Evolutionary conservation across 1,140 invertebrate species (phyloP).

Genomic region (Heterodera carotae): DNA sequence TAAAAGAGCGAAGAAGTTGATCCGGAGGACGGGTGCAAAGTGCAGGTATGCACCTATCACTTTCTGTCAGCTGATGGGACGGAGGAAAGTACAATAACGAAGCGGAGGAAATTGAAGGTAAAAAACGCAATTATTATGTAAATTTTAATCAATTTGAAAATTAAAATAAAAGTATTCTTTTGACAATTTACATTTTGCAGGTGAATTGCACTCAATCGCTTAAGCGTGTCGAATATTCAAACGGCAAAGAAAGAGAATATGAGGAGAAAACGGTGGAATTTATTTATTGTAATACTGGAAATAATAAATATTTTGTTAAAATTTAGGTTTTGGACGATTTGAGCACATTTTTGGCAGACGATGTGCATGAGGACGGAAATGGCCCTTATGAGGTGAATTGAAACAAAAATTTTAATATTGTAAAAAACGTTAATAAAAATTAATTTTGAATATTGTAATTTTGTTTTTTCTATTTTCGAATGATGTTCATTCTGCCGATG

Average conservation of each 20-base stretch:
- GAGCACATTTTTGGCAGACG: not conserved
- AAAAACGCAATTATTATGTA: too few relatives aligned
- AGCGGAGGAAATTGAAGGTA: slow-evolving; percentile 47
- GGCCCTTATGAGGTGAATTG: not conserved
- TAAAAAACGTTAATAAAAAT: slow-evolving; percentile 18
- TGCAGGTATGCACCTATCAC: slow-evolving; percentile 46
- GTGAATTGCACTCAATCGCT: slow-evolving; percentile 54
- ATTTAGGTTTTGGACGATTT: slow-evolving; percentile 41
- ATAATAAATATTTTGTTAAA: not conserved
- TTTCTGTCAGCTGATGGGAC: slow-evolving; percentile 54
- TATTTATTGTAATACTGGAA: not conserved
- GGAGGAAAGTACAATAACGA: slow-evolving; percentile 53
- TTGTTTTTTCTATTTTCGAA: slow-evolving; percentile 34
- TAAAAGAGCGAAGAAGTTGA: slow-evolving; percentile 53
- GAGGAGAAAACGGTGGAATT: slow-evolving; percentile 46
- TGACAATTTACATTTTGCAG: slow-evolving; percentile 19
- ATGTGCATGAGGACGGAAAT: not conserved
- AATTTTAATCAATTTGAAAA: not conserved
- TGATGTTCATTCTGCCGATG: slow-evolving; percentile 11
- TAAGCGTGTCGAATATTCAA: slow-evolving; percentile 49
- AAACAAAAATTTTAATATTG: too few relatives aligned
- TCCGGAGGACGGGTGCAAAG: slow-evolving; percentile 55
- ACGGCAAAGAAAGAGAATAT: slow-evolving; percentile 51
- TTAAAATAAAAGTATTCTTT: not conserved
- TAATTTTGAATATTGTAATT: slow-evolving; percentile 7